Evolutionary conservation across 2,113 vertebrate genomes (phyloP).

Genomic region (Ceyx melanurus): DNA sequence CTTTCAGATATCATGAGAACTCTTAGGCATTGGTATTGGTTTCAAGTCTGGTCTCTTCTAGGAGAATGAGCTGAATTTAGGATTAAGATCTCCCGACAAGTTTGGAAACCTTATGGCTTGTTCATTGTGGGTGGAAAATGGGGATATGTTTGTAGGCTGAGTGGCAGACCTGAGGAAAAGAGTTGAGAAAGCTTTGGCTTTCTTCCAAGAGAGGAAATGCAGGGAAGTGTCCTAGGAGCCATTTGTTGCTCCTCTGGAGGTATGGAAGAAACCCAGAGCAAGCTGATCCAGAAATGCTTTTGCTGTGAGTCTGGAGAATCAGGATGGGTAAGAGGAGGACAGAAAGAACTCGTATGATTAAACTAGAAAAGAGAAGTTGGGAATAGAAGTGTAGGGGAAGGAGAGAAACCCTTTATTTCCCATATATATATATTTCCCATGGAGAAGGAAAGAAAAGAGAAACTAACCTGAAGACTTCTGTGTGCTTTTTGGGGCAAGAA

Average conservation of each 20-base stretch:
- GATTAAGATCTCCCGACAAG: slow-evolving; percentile 28
- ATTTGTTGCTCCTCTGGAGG: background rate
- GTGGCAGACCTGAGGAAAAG: slow-evolving; percentile 31
- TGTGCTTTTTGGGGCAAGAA: background rate
- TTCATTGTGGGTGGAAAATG: slow-evolving; percentile 25
- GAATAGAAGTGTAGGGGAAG: background rate
- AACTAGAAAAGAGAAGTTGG: background rate
- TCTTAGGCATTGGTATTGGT: slow-evolving; percentile 1
- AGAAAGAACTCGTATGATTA: background rate
- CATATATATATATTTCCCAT: no score
- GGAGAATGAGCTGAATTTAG: background rate
- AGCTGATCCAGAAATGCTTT: background rate
- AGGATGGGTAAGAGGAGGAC: background rate
- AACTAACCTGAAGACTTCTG: background rate
- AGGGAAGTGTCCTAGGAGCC: background rate
- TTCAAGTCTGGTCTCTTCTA: background rate
- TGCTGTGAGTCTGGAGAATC: background rate
- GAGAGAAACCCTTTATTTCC: background rate
- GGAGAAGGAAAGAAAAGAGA: slow-evolving; percentile 16
- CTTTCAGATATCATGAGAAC: slow-evolving; percentile 22
- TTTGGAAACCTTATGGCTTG: slow-evolving; percentile 28
- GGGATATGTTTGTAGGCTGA: slow-evolving; percentile 39
- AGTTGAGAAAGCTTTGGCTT: slow-evolving; percentile 28
- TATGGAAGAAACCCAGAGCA: background rate
- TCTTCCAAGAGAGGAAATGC: slow-evolving; percentile 5